phyloP scores from a whole-genome alignment of 2,888 invertebrate genomes.

The Prostheceraeus crozeri region DNA sequence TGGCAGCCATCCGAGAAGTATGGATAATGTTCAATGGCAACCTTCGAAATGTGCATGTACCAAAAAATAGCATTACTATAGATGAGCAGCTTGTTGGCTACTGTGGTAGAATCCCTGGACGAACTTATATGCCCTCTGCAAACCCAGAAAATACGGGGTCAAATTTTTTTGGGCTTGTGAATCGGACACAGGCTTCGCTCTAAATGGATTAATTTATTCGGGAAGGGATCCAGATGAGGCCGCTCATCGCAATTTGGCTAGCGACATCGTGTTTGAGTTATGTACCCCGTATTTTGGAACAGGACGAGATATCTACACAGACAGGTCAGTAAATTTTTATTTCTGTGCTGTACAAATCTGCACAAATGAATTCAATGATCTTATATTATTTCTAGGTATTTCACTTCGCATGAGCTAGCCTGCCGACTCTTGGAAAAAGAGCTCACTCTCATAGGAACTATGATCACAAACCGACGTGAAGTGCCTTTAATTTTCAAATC shows the following conservation, averaged over 20 bases:
- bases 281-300: slow-evolving; percentile 8
- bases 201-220: slow-evolving; percentile 8
- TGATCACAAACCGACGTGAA: not conserved
- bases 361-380: no score
- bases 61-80: no score
- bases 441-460: slow-evolving; percentile 14
- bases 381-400: no score
- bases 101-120: slow-evolving; percentile 15
- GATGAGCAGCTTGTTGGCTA: slow-evolving; percentile 19
- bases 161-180: slow-evolving; percentile 17
- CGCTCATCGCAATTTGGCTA: slow-evolving; percentile 5
- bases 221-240: slow-evolving; percentile 1
- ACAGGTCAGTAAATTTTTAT: no score
- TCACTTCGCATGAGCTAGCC: slow-evolving; percentile 13
- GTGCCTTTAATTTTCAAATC: slow-evolving; percentile 6
- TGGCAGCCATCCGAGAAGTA: not conserved
- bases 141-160: not conserved
- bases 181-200: not conserved
- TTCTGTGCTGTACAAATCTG: no score
- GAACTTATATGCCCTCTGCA: no score
- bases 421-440: not conserved
- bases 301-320: slow-evolving; percentile 13
- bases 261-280: no score
- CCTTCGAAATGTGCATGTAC: not conserved
- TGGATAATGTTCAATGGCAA: not conserved